phyloP scores from a whole-genome alignment of 2,888 invertebrate species.

The Philereme vetulata region DNA sequence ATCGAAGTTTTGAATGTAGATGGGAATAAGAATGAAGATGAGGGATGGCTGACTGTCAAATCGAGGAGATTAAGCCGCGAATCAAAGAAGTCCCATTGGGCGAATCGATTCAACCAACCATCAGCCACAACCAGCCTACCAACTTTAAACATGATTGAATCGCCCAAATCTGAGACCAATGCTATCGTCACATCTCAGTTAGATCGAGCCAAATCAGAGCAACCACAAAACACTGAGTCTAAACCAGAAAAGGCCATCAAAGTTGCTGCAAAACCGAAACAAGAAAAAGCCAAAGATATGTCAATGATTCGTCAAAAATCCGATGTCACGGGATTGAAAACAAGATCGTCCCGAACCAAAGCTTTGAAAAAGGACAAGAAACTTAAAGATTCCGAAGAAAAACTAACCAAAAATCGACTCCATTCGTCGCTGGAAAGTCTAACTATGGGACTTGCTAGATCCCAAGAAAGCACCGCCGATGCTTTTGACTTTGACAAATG shows the following conservation, averaged over 20 bases:
- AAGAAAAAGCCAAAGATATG: slow-evolving; percentile 54
- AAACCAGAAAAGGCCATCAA: slow-evolving; percentile 25
- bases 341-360: slow-evolving; percentile 64
- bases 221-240: slow-evolving; percentile 51
- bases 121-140: slow-evolving; percentile 93
- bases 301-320: slow-evolving; percentile 84
- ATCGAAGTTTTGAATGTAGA: slow-evolving; percentile 79
- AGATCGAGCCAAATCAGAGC: slow-evolving; percentile 72
- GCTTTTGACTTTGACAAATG: slow-evolving; percentile 77
- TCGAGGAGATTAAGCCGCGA: slow-evolving; percentile 85
- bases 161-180: slow-evolving; percentile 72
- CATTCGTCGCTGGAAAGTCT: slow-evolving; percentile 77
- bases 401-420: slow-evolving; percentile 66
- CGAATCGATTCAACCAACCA: slow-evolving; percentile 91
- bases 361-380: slow-evolving; percentile 67
- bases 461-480: slow-evolving; percentile 73
- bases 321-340: slow-evolving; percentile 84
- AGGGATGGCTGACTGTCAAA: slow-evolving; percentile 96
- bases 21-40: slow-evolving; percentile 73
- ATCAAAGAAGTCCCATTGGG: slow-evolving; percentile 86
- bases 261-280: slow-evolving; percentile 33
- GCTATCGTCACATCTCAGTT: slow-evolving; percentile 54
- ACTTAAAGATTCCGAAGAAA: slow-evolving; percentile 56
- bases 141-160: slow-evolving; percentile 85
- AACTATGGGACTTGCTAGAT: slow-evolving; percentile 68